A percentile compares a stretch with the other conserved stretches of the same genome.
Conservation (phyloP, 2,888 invertebrate species). For the Cryptosula pallasiana region DNA sequence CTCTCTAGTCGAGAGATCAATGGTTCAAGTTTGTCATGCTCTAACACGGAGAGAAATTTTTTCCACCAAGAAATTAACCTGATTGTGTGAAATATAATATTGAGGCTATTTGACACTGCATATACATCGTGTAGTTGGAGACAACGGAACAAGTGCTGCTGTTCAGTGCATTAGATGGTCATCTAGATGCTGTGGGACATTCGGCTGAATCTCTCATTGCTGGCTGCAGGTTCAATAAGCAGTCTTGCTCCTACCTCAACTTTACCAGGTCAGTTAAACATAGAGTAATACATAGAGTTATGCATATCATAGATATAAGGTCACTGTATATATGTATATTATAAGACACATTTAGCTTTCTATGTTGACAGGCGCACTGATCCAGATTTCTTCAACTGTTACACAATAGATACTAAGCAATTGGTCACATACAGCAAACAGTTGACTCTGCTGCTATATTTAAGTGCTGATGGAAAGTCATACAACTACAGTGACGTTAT, state of each 20-base stretch:
- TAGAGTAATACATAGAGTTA: no score
- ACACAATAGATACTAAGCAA: background rate
- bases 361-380: background rate
- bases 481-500: conserved; percentile 19
- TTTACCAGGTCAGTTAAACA: conserved; percentile 5
- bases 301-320: no score
- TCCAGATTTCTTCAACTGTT: conserved; percentile 10
- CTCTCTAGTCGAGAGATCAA: no score
- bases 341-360: no score
- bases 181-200: background rate
- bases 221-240: background rate
- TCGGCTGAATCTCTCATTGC: background rate
- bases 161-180: background rate
- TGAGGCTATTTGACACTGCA: no score
- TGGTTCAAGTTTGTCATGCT: no score
- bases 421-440: background rate
- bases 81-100: no score
- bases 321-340: no score
- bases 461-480: background rate
- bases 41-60: no score
- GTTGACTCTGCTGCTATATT: background rate
- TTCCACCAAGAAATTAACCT: no score
- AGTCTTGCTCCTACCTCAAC: background rate
- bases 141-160: background rate
- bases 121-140: background rate